Base-by-base conservation (phyloP, 2,113 vertebrate species). In the Talpa occidentalis region DNA sequence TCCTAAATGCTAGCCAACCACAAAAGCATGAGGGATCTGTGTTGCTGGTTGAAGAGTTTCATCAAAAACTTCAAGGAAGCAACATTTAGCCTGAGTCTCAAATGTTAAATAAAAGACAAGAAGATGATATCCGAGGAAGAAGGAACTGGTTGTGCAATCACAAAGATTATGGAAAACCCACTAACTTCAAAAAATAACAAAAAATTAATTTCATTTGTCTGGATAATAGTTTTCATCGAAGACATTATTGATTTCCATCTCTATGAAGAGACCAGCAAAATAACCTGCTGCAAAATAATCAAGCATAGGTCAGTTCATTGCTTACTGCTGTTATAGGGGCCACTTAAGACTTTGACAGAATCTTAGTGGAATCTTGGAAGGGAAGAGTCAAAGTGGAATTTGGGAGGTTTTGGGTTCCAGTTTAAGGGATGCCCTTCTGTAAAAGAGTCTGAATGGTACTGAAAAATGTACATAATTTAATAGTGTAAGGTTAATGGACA, bases 211-310 rank as follows among this genome's bases (percentile, higher is more conserved):
- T 66, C 1, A 22, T 16, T 66, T 80, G 7, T 60, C n/a, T 67
- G n/a, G 12, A 92, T 90, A 64, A 47, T 12, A 52, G n/a, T 73
- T 95, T 92, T 87, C 10, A 54, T 83, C 81, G 56, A 78, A 67
- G 81, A 87, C 26, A 90, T 37, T 67, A 47, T 69, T 42, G 67
- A 62, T 49, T 62, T 19, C 52, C 70, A 83, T 16, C 21, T 66
- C 17, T 30, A 49, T 64, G 21, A 89, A 86, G 19, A 90, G 24
- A 72, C 24, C 26, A 78, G 30, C n/a, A 72, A 89, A 81, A 76
- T 44, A 79, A 44, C 10, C 32, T 42, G 4, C 44, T 77, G n/a
- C n/a, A n/a, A n/a, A n/a, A n/a, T 66, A 11, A 76, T 66, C 49
- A 66, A 95, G 11, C 28, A 92, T 86, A 82, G n/a, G 70, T 37